These are phyloP conservation scores for Plebejus melissa DNA, from an alignment of 2,888 invertebrate species.

Conservation along the genomic window DNA sequence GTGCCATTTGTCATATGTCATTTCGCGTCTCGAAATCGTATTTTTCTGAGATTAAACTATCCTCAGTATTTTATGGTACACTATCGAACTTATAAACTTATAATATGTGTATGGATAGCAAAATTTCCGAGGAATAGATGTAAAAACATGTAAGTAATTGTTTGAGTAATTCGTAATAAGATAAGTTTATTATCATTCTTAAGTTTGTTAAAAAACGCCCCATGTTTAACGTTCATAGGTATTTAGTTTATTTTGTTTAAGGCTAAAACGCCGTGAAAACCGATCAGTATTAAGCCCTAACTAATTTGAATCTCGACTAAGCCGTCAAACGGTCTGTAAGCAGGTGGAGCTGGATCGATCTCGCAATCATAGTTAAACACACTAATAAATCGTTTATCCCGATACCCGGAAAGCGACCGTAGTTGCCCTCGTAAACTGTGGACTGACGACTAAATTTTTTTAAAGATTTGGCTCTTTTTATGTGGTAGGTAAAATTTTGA, in stretches of 20 bases:
- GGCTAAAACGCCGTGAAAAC: not conserved
- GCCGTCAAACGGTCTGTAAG: not conserved
- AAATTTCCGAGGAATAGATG: no score
- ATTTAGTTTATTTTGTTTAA: not conserved
- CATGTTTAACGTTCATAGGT: not conserved
- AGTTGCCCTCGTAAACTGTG: not conserved
- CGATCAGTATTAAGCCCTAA: not conserved
- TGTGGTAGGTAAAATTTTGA: no score
- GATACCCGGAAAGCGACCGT: not conserved
- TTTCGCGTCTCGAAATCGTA: no score
- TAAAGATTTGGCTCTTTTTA: not conserved
- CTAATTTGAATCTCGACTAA: not conserved
- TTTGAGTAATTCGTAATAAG: no score
- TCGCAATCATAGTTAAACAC: constrained; percentile 9
- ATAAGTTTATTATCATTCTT: no score
- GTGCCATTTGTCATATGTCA: no score
- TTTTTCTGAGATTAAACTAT: no score
- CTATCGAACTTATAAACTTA: no score
- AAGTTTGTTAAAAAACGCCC: no score
- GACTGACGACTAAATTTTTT: not conserved
- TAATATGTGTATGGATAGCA: no score
- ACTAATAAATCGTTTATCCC: not conserved
- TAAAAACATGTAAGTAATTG: no score
- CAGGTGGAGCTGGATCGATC: not conserved
- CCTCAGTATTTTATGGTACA: no score